These are phyloP conservation scores for Cynopterus sphinx DNA, from an alignment of 2,797 vertebrate species.

Conservation along the genomic window DNA sequence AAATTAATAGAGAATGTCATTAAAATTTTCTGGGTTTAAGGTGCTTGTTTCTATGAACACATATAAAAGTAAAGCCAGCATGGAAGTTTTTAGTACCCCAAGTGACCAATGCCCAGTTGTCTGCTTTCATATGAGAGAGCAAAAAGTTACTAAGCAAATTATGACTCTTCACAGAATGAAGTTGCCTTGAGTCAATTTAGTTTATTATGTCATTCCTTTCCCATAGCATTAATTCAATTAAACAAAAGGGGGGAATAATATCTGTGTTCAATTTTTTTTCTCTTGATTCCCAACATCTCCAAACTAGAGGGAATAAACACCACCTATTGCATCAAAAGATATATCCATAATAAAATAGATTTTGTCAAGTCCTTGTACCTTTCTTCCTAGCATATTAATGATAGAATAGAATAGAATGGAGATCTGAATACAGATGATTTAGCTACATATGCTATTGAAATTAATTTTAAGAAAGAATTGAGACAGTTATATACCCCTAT, in stretches of 20 bases:
- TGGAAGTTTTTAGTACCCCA: background rate
- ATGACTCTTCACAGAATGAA: background rate
- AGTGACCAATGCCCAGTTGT: background rate
- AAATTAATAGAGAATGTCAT: background rate
- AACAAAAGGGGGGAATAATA: background rate
- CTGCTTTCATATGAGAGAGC: background rate
- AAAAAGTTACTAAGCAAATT: background rate
- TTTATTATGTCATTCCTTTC: background rate
- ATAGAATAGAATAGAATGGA: background rate
- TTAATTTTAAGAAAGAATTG: slow-evolving; percentile 8
- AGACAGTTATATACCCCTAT: background rate
- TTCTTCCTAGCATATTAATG: background rate
- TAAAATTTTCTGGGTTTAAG: background rate
- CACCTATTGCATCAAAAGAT: background rate
- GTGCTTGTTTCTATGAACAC: background rate
- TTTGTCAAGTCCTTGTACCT: background rate
- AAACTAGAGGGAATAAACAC: background rate
- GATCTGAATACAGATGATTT: slow-evolving; percentile 4
- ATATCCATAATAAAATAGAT: background rate
- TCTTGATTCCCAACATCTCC: background rate
- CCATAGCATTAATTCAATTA: background rate
- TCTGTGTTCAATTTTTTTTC: background rate
- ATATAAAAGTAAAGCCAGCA: background rate
- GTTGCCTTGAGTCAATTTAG: background rate
- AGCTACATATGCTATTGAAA: background rate